Evolutionary conservation across 2,113 vertebrate genomes (phyloP).

Genomic region (Serinus canaria): DNA sequence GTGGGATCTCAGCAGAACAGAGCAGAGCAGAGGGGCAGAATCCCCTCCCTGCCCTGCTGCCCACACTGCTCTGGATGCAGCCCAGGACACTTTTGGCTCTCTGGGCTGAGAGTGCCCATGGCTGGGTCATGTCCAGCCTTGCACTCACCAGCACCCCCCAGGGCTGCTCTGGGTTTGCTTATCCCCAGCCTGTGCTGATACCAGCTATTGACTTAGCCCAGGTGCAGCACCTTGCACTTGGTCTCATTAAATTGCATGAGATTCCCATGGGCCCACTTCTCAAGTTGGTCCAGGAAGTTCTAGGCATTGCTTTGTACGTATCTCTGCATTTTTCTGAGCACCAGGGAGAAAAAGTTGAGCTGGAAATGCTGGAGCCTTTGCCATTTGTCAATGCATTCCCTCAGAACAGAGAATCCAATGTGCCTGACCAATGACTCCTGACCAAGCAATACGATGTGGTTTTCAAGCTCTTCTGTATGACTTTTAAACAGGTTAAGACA

Average conservation of each 20-base stretch:
- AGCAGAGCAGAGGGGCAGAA: neutral
- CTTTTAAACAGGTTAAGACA: neutral
- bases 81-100: neutral
- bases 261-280: neutral
- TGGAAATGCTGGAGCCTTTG: neutral
- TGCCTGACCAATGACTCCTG: neutral
- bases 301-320: neutral
- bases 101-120: neutral
- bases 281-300: neutral
- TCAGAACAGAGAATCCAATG: neutral
- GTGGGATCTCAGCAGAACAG: neutral
- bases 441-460: neutral
- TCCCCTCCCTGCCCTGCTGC: neutral
- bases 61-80: accelerated
- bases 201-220: neutral
- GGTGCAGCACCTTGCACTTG: neutral
- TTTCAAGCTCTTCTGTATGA: neutral
- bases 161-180: accelerated
- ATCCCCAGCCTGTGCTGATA: neutral
- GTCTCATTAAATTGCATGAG: neutral
- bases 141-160: accelerated
- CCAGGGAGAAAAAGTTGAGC: neutral
- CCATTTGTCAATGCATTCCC: neutral
- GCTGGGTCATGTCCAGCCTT: accelerated
- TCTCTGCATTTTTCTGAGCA: neutral